Base-by-base conservation (phyloP, 2,888 invertebrate genomes). In the Drosophila meridiana region DNA sequence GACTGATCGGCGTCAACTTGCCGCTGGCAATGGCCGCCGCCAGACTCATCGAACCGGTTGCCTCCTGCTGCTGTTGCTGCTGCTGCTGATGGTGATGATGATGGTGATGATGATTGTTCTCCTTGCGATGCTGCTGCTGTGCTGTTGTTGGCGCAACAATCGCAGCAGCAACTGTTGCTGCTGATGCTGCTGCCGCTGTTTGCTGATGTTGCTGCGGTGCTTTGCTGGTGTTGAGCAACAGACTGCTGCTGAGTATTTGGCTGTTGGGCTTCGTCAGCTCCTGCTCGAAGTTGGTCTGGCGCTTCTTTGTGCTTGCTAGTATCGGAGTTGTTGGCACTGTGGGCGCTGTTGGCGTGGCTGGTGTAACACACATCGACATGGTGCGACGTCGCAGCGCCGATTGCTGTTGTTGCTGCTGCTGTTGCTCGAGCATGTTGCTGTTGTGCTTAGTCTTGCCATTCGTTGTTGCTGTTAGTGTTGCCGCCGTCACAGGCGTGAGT, bases 201-300 rank as follows among this genome's bases (percentile, higher is more conserved):
- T 42, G 55, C 52, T 72, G 36, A 53, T 76, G 63, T 3, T 57
- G 63, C 66, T 72, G 47, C 52, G 78, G 59, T 0, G 62, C 64
- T 9, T 86, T 86, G 59, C 74, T 83, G 58, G 72, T 78, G 11
- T 78, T 78, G n/a, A 86, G 78, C 38, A 91, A 67, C 59, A 91
- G 64, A 32, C 86, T 86, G 67, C 86, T 86, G 76, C 86, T 86
- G 11, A 88, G 73, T 28, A 88, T 88, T 73, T 88, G 86, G n/a
- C 72, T 83, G 13, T 86, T 86, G 2, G 87, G 87, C 48, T 88
- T 88, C 8, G 72, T 89, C 3, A 88, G 69, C 50, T 92, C 92
- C 67, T 94, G 81, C 93, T 91, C 69, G 93, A 94, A 91, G 93
- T 94, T 73, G 90, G 94, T 87, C 93, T 95, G 67, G 87, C 94